Base-by-base conservation (phyloP, 2,113 vertebrate species). In the Platycercus adscitus region DNA sequence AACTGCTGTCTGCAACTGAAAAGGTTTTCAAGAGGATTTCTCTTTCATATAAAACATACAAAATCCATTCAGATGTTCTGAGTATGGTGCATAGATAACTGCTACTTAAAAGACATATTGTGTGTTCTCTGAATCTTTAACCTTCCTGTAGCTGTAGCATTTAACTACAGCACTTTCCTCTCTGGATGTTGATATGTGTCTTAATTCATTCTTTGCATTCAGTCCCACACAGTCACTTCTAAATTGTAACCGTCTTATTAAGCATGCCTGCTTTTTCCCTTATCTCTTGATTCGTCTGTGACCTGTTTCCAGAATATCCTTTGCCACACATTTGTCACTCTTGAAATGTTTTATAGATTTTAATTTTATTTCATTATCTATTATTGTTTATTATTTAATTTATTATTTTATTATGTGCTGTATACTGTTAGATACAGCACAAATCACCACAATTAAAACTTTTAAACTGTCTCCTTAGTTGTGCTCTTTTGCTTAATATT, bases 11-110 rank as follows among this genome's bases (percentile, higher is more conserved):
- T 87, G 81, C 43, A 39, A 43, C 65, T 72, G 31, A 53, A 53
- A 58, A 95, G 25, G 37, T 69, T 88, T 96, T 88, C n/a, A 49
- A 31, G 20, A 86, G 33, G 50, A 73, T 93, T 94, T 90, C 6
- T 47, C 16, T 89, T 89, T 87, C 63, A 81, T 58, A 58, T 35
- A 58, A 61, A 44, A 24, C 8, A 4, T 28, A 44, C 0, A 0
- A 50, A 69, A 37, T 41, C 23, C 20, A 19, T 43, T 29, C 12
- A 10, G 60, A 29, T 35, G 17, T 64, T 92, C 44, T 68, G 29
- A 28, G 26, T 17, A 26, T 9, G 11, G 21, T 25, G 41, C 11
- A 5, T 4, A 29, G 70, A 18, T 19, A 68, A 29, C 20, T 86
- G 41, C 28, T 25, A 4, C 44, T 58, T 50, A 13, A 47, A 66